These are phyloP conservation scores for Pogonus chalceus DNA, from an alignment of 1,140 invertebrate species.

Conservation along the genomic window DNA sequence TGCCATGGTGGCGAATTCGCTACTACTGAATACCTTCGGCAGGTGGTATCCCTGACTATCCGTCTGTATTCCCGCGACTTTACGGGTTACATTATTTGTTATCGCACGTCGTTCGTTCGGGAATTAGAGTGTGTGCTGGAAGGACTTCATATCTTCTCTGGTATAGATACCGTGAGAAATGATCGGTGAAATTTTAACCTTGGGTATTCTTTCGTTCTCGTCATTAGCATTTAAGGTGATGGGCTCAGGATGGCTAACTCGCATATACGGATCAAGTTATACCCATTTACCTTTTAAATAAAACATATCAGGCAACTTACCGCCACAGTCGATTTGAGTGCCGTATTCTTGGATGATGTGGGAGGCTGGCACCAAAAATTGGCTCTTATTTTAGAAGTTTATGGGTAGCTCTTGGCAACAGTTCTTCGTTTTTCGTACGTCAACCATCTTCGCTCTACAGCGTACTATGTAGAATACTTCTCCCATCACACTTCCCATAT, in stretches of 20 bases:
- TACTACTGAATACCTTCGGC: no score
- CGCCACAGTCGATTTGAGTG: background rate
- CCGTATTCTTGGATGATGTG: constrained; percentile 4
- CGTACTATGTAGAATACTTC: constrained; percentile 1
- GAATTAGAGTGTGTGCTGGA: no score
- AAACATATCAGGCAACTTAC: background rate
- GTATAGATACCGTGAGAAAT: no score
- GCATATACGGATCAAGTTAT: background rate
- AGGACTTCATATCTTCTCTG: no score
- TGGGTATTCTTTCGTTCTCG: no score
- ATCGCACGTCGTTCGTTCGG: no score
- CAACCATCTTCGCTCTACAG: background rate
- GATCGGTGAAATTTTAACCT: no score
- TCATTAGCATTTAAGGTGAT: background rate
- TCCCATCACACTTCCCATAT: background rate
- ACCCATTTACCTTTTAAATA: background rate
- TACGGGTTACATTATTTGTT: no score
- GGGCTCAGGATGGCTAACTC: background rate
- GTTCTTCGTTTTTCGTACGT: background rate
- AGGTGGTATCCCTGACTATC: no score
- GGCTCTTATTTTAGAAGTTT: background rate
- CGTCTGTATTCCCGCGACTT: no score
- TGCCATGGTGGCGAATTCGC: no score
- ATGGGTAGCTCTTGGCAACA: constrained; percentile 4
- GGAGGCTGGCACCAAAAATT: background rate